A percentile compares a stretch with the other conserved stretches of the same genome.
Conservation (phyloP, 2,113 vertebrate genomes). For the human (Homo sapiens) region GRCh38 chr3:2123001-2123500, state of each 20-base stretch:
- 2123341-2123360: neutral
- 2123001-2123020: neutral
- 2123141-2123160: neutral
- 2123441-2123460: neutral
- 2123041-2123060: neutral
- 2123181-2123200: neutral
- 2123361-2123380: neutral
- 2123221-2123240: neutral
- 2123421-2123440: neutral
- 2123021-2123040: neutral
- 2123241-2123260: neutral
- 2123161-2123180: too few species aligned
- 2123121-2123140: neutral
- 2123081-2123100: neutral
- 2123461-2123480: neutral
- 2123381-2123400: neutral
- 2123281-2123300: neutral
- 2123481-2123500: neutral
- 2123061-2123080: neutral
- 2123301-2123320: neutral
- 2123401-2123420: neutral
- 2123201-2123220: neutral
- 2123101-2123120: neutral
- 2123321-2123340: neutral
- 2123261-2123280: neutral